A percentile compares a stretch with the other conserved stretches of the same genome.
Conservation (phyloP, 2,113 vertebrate genomes). For the Prunella himalayana region DNA sequence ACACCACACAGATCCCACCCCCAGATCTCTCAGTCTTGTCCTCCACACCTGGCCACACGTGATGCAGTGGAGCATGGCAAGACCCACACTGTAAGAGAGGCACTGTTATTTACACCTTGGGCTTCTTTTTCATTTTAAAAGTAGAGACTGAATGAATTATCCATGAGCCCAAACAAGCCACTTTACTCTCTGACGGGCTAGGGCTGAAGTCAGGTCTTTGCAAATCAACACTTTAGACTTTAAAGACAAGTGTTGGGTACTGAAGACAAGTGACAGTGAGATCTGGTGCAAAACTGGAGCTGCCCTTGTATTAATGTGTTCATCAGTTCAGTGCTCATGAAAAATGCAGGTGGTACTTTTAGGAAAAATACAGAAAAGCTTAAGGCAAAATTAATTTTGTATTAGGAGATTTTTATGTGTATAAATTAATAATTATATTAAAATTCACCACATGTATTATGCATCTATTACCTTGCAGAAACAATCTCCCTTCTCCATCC, state of each 20-base stretch:
- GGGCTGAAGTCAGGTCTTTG: background rate
- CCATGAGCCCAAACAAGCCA: background rate
- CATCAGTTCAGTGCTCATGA: background rate
- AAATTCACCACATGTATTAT: constrained; percentile 22
- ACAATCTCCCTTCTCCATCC: background rate
- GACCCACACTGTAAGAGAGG: background rate
- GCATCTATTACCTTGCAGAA: background rate
- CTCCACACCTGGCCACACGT: rapidly evolving
- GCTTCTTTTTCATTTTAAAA: background rate
- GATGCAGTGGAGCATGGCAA: background rate
- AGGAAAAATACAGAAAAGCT: constrained; percentile 37
- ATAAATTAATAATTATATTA: constrained; percentile 41
- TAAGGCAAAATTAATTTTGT: constrained; percentile 39
- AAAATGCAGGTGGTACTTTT: background rate
- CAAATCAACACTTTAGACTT: background rate
- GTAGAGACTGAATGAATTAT: background rate
- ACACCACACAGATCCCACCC: rapidly evolving
- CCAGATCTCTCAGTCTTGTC: background rate
- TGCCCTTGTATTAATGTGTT: background rate
- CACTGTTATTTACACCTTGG: background rate
- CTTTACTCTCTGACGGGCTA: background rate
- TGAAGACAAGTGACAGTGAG: background rate
- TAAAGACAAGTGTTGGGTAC: background rate
- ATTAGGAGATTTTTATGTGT: constrained; percentile 1
- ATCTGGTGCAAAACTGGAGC: background rate